These are phyloP conservation scores for Diachrysia chrysitis DNA, from an alignment of 2,888 invertebrate genomes.

Conservation along the genomic window DNA sequence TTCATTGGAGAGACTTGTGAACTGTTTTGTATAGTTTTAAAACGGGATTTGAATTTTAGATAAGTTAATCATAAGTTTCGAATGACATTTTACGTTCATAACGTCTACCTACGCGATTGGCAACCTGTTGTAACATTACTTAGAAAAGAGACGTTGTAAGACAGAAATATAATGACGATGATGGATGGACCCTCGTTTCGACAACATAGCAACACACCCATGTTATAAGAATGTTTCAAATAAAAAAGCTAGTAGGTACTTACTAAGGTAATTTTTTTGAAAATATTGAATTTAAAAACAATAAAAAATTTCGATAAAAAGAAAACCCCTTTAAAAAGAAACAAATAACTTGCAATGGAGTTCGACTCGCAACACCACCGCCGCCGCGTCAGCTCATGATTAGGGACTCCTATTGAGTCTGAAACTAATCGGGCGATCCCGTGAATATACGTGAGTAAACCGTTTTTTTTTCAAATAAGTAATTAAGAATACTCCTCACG, in stretches of 20 bases:
- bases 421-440: no score
- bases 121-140: not conserved
- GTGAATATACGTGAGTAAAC: no score
- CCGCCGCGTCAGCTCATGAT: no score
- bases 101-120: not conserved
- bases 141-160: not conserved
- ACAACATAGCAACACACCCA: not conserved
- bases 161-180: not conserved
- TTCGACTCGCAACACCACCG: no score
- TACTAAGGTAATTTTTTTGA: no score
- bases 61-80: slow-evolving; percentile 38
- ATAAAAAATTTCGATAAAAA: not conserved
- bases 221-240: not conserved
- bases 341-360: no score
- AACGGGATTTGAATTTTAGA: slow-evolving; percentile 46
- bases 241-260: no score
- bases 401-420: no score
- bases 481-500: no score
- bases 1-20: slow-evolving; percentile 17
- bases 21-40: slow-evolving; percentile 38
- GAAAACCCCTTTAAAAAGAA: not conserved
- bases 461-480: no score
- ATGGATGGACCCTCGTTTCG: not conserved
- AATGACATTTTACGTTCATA: slow-evolving; percentile 26
- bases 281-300: not conserved